Evolutionary conservation across 2,113 vertebrate genomes (phyloP).

Genomic region (Bettongia penicillata): DNA sequence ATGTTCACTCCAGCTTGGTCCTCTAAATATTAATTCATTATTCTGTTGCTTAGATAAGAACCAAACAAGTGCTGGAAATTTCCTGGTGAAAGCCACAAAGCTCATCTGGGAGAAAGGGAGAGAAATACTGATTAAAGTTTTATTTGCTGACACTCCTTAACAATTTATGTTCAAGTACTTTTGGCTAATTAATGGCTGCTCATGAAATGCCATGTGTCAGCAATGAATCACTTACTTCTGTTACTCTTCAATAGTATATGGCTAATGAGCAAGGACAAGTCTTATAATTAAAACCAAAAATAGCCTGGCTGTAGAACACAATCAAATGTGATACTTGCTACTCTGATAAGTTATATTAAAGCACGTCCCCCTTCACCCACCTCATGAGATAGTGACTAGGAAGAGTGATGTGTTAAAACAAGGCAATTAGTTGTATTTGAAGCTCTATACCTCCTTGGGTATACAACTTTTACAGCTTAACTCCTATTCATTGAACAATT

Average conservation of each 20-base stretch:
- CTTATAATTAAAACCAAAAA: slow-evolving; percentile 85
- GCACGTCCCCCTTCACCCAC: slow-evolving; percentile 40
- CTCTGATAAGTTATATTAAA: slow-evolving; percentile 21
- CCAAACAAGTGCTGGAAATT: slow-evolving; percentile 72
- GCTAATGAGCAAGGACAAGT: slow-evolving; percentile 86
- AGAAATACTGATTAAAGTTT: slow-evolving; percentile 80
- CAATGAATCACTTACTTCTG: slow-evolving; percentile 86
- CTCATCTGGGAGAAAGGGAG: slow-evolving; percentile 45
- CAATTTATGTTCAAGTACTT: slow-evolving; percentile 83
- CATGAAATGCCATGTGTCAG: slow-evolving; percentile 85
- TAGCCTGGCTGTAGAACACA: slow-evolving; percentile 72
- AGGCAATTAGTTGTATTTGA: background rate
- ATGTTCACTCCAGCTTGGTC: slow-evolving; percentile 36
- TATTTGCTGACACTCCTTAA: slow-evolving; percentile 81
- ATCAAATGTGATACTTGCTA: slow-evolving; percentile 73
- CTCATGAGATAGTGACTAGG: slow-evolving; percentile 17
- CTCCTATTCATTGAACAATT: background rate
- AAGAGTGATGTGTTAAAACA: background rate
- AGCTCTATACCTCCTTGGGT: background rate
- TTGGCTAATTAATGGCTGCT: slow-evolving; percentile 86
- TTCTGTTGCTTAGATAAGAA: slow-evolving; percentile 58
- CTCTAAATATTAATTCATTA: slow-evolving; percentile 72
- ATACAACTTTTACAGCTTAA: background rate
- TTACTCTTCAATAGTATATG: slow-evolving; percentile 80
- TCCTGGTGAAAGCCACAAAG: slow-evolving; percentile 42